phyloP scores from a whole-genome alignment of 2,113 vertebrate species.

The Ochotona curzoniae region DNA sequence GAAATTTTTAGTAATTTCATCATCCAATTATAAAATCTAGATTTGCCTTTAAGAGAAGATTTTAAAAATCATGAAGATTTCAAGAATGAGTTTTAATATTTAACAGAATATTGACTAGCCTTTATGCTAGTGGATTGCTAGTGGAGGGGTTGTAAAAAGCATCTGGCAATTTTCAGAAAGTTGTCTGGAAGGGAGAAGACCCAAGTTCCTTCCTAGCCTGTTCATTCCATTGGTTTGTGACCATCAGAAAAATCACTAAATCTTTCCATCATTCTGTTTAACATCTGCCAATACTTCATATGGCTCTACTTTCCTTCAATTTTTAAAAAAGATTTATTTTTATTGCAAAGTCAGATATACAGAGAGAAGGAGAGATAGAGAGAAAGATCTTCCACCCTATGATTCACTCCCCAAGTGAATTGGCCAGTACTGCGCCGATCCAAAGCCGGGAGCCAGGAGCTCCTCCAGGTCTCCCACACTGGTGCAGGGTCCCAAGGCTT shows the following conservation, averaged over 20 bases:
- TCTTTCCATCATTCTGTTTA: conserved; percentile 66
- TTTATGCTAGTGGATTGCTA: conserved; percentile 2
- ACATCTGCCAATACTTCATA: conserved; percentile 15
- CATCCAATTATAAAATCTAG: not conserved
- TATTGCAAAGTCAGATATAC: too few relatives aligned
- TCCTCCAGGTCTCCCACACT: too few relatives aligned
- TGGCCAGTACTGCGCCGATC: too few relatives aligned
- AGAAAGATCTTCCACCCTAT: too few relatives aligned
- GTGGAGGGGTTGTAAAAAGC: not conserved
- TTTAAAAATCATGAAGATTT: not conserved
- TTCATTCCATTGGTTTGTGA: conserved; percentile 62
- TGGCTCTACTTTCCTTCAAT: not conserved
- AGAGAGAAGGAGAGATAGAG: too few relatives aligned
- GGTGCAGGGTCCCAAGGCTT: too few relatives aligned
- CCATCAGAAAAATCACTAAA: conserved; percentile 57
- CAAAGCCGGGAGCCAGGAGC: too few relatives aligned
- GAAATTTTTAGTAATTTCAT: not conserved
- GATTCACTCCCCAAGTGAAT: too few relatives aligned
- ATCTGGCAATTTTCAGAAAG: conserved; percentile 48
- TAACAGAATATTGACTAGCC: not conserved
- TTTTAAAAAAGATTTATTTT: too few relatives aligned
- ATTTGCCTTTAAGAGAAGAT: not conserved
- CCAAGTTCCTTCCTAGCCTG: conserved; percentile 48
- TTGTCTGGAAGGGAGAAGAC: conserved; percentile 50
- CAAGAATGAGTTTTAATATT: not conserved